Evolutionary conservation across 2,888 invertebrate genomes (phyloP), one percentile per base, ranked within the genome.

Genomic region (Dolichopus griseipennis): DNA sequence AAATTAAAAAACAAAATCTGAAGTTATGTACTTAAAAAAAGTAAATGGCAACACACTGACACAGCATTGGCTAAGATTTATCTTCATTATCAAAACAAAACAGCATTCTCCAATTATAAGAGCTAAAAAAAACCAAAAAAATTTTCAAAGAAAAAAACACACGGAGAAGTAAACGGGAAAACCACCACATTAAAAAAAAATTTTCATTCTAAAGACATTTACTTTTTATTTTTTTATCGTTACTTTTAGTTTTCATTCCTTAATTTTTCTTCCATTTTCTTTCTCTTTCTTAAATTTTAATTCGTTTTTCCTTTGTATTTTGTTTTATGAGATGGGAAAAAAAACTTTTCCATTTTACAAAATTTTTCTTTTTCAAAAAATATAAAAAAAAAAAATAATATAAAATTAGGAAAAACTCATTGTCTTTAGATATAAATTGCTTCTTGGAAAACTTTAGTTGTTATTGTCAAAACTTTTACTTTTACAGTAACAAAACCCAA

Each of bases 391-490:
- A 37, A 37, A 37, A 2, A 37, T 52, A 18, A 52, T 4, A 71
- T 73, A 75, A 43, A 27, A 43, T 22, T 61, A 67, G 62, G 74
- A 74, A 75, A 76, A 76, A 76, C 75, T 76, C 74, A 74, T 74
- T 74, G 72, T 70, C 71, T 71, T 72, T 68, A 72, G 69, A 72
- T 70, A 71, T 71, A 71, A 69, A 70, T 74, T 71, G 71, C 75
- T 73, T 73, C 70, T 69, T 33, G 52, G 61, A 68, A 64, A 21
- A 67, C 52, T 65, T 61, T 22, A 67, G 62, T 34, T 61, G 27
- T 18, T 21, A 10, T 22, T 66, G 61, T 65, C 27, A 22, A 22
- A 43, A 22, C 22, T 20, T 65, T 21, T 21, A 15, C 22, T 37
- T 66, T 22, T 18, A 65, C 12, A 52, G 12, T 18, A 22, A 62